Percentiles rank a stretch among this genome's conserved stretches.
Conservation (phyloP, 2,888 invertebrate genomes). For the Zelleria hepariella region DNA sequence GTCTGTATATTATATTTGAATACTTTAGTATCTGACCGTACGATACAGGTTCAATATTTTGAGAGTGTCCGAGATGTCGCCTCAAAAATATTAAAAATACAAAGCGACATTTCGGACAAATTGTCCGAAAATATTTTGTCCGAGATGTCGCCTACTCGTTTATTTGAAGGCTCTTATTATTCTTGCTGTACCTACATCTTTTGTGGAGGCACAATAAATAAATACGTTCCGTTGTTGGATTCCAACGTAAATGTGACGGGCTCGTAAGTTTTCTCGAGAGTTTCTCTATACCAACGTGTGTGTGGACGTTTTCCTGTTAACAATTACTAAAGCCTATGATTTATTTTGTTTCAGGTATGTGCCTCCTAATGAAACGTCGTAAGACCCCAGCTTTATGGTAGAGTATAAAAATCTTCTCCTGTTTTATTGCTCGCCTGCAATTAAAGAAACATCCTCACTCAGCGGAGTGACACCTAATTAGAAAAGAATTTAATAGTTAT, state of each 20-base stretch:
- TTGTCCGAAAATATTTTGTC: too few relatives aligned
- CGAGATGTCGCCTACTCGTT: too few relatives aligned
- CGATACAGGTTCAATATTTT: too few relatives aligned
- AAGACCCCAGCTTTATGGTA: background rate
- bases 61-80: too few relatives aligned
- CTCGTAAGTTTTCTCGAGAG: background rate
- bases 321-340: background rate
- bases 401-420: background rate
- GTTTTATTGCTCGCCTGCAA: background rate
- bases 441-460: background rate
- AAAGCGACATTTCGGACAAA: too few relatives aligned
- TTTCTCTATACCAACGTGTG: background rate
- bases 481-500: background rate
- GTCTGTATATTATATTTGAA: too few relatives aligned
- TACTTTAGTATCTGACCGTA: too few relatives aligned
- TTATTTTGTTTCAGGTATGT: slow-evolving; percentile 56
- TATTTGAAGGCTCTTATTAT: slow-evolving; percentile 47
- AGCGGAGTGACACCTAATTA: background rate
- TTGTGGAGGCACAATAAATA: slow-evolving; percentile 37
- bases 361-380: slow-evolving; percentile 6
- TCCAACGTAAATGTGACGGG: slow-evolving; percentile 22
- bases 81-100: too few relatives aligned
- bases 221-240: slow-evolving; percentile 29
- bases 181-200: slow-evolving; percentile 33
- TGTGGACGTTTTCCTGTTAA: too few relatives aligned